These are phyloP conservation scores for Anthrax anthrax DNA, from an alignment of 2,888 invertebrate species.

Conservation along the genomic window DNA sequence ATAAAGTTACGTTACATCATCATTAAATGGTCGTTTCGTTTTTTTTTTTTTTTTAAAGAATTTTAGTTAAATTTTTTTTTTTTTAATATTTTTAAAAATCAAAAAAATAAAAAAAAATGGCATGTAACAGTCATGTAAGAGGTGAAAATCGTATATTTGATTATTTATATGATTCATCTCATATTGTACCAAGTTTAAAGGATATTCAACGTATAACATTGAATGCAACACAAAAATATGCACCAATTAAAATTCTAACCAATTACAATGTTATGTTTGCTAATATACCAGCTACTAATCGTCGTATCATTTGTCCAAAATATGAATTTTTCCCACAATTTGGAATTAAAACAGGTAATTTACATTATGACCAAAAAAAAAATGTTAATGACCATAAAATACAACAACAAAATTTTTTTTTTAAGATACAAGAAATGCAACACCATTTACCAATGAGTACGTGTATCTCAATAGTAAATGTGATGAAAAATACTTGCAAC, in stretches of 20 bases:
- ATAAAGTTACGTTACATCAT: too few relatives aligned
- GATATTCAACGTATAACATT: slow-evolving; percentile 12
- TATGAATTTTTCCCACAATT: not conserved
- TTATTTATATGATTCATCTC: slow-evolving; percentile 16
- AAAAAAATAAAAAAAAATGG: slow-evolving; percentile 9
- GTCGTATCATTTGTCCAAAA: not conserved
- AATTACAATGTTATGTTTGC: slow-evolving; percentile 16
- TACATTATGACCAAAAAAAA: not conserved
- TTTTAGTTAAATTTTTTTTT: too few relatives aligned
- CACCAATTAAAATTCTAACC: slow-evolving; percentile 14
- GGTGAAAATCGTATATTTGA: slow-evolving; percentile 14
- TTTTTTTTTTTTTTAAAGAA: too few relatives aligned
- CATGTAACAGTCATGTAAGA: slow-evolving; percentile 12
- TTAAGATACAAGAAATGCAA: too few relatives aligned
- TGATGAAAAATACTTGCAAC: too few relatives aligned
- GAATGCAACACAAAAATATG: slow-evolving; percentile 10
- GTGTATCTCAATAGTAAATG: too few relatives aligned
- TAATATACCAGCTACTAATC: slow-evolving; percentile 12
- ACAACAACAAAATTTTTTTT: too few relatives aligned
- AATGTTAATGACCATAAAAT: too few relatives aligned
- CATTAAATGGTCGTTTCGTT: too few relatives aligned
- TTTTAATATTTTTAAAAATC: too few relatives aligned
- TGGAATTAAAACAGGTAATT: not conserved
- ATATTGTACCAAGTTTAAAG: slow-evolving; percentile 10
- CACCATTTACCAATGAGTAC: too few relatives aligned